Conservation (phyloP, 2,113 vertebrate genomes). For the Lepidothrix coronata region DNA sequence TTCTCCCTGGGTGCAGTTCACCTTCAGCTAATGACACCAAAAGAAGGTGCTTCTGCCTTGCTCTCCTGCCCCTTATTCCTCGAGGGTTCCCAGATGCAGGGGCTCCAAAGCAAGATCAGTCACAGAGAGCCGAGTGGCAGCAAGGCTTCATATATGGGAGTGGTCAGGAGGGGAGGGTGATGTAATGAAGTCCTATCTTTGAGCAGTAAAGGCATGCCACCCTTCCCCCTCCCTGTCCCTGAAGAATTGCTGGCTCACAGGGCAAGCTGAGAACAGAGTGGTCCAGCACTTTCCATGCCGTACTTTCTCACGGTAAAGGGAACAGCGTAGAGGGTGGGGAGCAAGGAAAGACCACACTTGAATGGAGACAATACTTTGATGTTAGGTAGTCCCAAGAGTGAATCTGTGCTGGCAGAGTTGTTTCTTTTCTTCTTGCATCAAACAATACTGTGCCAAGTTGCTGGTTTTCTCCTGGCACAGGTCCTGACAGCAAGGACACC, state of each 20-base stretch:
- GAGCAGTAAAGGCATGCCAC: background rate
- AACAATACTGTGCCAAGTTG: background rate
- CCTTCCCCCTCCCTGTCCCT: slow-evolving; percentile 6
- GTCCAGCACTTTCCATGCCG: background rate
- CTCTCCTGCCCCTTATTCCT: background rate
- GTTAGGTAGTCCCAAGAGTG: slow-evolving; percentile 15
- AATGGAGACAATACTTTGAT: slow-evolving; percentile 15
- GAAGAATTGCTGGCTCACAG: background rate
- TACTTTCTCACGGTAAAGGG: slow-evolving; percentile 26
- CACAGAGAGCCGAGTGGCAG: background rate
- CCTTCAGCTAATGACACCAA: background rate
- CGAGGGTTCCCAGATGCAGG: background rate
- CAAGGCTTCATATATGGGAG: slow-evolving; percentile 49
- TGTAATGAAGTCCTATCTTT: background rate
- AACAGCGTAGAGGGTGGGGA: background rate
- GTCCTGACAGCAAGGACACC: background rate
- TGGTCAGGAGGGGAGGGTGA: slow-evolving; percentile 5
- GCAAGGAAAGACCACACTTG: background rate
- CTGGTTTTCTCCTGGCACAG: background rate
- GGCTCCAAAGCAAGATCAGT: background rate
- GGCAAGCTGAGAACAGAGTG: slow-evolving; percentile 3
- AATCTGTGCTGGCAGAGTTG: background rate
- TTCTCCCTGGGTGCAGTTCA: background rate
- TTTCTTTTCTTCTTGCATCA: background rate
- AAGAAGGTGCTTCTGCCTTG: background rate